Conservation (phyloP, 2,888 invertebrate genomes). For the Cataglyphis livida region DNA sequence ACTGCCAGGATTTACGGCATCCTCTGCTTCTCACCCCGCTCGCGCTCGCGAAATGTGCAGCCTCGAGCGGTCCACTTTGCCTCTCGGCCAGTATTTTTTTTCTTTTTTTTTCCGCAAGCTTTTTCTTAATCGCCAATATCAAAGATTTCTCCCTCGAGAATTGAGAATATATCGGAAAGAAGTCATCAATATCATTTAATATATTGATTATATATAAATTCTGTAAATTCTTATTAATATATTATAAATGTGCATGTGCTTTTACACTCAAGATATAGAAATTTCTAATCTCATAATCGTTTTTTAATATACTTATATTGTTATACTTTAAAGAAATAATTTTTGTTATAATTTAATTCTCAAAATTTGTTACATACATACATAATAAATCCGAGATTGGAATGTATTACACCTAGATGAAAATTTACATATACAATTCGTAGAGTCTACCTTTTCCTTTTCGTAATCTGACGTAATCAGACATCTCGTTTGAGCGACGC, state of each 20-base stretch:
- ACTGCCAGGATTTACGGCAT: conserved; percentile 62
- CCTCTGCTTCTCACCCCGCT: conserved; percentile 7
- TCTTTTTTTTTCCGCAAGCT: background rate
- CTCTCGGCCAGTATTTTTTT: background rate
- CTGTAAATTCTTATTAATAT: too few species aligned
- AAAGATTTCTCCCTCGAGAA: background rate
- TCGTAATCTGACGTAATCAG: background rate
- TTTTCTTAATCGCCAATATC: conserved; percentile 14
- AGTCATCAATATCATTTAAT: background rate
- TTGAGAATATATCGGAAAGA: background rate
- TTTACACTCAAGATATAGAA: background rate
- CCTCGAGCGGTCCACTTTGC: conserved; percentile 41
- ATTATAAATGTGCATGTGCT: background rate
- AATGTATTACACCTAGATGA: background rate
- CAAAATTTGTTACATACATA: background rate
- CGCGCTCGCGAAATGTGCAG: conserved; percentile 37
- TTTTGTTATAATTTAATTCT: background rate
- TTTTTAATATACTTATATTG: background rate
- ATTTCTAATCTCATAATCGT: background rate
- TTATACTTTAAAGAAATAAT: background rate
- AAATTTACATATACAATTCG: background rate
- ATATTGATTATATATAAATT: background rate
- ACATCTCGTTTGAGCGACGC: background rate
- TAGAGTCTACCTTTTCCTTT: background rate
- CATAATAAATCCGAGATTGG: background rate